phyloP scores from a whole-genome alignment of 2,888 invertebrate species.

The Drosophila niveifrons region DNA sequence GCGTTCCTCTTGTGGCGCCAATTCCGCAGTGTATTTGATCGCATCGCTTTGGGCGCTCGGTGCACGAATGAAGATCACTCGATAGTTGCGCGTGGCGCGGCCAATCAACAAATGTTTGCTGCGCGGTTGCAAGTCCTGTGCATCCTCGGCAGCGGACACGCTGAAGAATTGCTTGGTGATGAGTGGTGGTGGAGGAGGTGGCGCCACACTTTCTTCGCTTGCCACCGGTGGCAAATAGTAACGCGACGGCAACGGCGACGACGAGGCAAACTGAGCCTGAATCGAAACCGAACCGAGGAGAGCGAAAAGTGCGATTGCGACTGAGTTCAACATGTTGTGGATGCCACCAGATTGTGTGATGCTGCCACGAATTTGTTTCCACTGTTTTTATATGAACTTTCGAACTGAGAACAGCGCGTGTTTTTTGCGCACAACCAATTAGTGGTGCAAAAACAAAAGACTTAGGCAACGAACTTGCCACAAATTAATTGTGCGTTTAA shows the following conservation, averaged over 20 bases:
- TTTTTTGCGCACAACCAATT: conserved; percentile 50
- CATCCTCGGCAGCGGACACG: conserved; percentile 84
- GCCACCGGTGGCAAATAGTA: conserved; percentile 56
- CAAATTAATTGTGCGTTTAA: conserved; percentile 64
- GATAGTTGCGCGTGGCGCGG: conserved; percentile 82
- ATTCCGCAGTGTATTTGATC: conserved; percentile 77
- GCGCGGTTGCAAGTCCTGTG: conserved; percentile 58
- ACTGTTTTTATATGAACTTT: conserved; percentile 34
- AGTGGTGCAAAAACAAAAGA: conserved; percentile 67
- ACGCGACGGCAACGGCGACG: conserved; percentile 20
- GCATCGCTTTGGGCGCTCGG: conserved; percentile 69
- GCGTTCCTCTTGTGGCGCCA: conserved; percentile 84
- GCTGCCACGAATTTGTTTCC: not conserved
- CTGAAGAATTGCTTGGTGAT: conserved; percentile 84
- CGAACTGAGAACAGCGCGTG: conserved; percentile 9
- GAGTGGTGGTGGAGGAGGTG: conserved; percentile 67
- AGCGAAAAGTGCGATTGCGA: not conserved
- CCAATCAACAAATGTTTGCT: conserved; percentile 81
- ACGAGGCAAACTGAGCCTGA: not conserved
- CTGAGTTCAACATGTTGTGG: conserved; percentile 40
- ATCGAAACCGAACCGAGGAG: not conserved
- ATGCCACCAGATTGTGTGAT: conserved; percentile 46
- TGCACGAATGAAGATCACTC: conserved; percentile 85
- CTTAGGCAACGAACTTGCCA: conserved; percentile 70
- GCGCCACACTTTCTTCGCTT: conserved; percentile 7